Base-by-base conservation (phyloP, 2,888 invertebrate genomes). In the Athalia cordata region DNA sequence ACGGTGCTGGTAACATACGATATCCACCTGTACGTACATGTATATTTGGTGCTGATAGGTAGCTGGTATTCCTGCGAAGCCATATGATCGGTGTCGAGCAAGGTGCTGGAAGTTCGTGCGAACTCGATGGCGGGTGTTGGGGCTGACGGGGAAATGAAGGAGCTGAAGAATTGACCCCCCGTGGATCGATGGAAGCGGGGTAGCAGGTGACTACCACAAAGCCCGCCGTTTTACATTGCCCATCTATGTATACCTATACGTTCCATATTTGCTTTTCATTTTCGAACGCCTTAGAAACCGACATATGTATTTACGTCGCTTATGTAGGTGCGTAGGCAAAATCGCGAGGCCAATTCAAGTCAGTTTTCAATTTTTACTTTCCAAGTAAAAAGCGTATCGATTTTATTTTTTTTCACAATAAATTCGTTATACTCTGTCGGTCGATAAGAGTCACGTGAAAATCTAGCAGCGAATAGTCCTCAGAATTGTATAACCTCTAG, bases 31-130 rank as follows among this genome's bases (percentile, higher is more conserved):
- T 29, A 29, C 61, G 61, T 15, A 5, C 59, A 61, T 6, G 15
- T 11, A 5, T 13, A 64, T 13, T n/a, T 57, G 57, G 11, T 49
- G 52, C 79, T 77, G 78, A 77, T 79, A 80, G 52, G 29, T 68
- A 68, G 55, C 55, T 52, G 68, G 68, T 55, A 55, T 78, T 80
- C 70, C 80, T 80, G 81, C 81, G 86, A 86, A 86, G 84, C 86
- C 85, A 49, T 83, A 86, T 64, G 79, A 86, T 83, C 81, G 81
- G 72, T 72, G 59, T 72, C 45, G 59, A 72, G 72, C 59, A 72
- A 72, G 72, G 72, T 72, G 72, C 29, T 29, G 29, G 29, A 29
- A 29, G 68, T 68, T 68, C 13, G 43, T 29, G 15, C 50, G 50
- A 47, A 52, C 29, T 29, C 52, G 55, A 11, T 50, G 68, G 52